A percentile compares a stretch with the other conserved stretches of the same genome.
Evolutionary conservation across 2,888 invertebrate species (phyloP).

Genomic region (Caenorhabditis virilis): DNA sequence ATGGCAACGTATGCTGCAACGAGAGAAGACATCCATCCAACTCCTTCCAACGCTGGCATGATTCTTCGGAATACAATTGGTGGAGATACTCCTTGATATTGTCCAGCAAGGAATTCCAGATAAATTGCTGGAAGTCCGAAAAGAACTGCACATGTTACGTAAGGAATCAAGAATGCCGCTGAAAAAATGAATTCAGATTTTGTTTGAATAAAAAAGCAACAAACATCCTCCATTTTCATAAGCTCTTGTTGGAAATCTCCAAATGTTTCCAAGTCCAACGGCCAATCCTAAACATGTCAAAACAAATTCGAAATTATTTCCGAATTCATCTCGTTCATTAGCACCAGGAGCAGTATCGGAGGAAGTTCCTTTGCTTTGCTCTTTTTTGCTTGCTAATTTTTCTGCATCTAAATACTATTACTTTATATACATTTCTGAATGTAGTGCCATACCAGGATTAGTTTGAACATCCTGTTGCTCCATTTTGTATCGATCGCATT

Average conservation of each 20-base stretch:
- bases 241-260: constrained; percentile 16
- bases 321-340: constrained; percentile 12
- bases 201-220: too few relatives aligned
- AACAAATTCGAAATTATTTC: constrained; percentile 53
- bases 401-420: too few relatives aligned
- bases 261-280: constrained; percentile 62
- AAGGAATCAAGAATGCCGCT: constrained; percentile 69
- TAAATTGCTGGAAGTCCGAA: constrained; percentile 68
- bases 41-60: constrained; percentile 67
- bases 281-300: constrained; percentile 60
- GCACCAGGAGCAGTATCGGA: too few relatives aligned
- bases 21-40: constrained; percentile 88
- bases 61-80: constrained; percentile 15
- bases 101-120: constrained; percentile 68
- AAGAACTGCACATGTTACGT: constrained; percentile 66
- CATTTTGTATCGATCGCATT: too few relatives aligned
- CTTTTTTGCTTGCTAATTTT: too few relatives aligned
- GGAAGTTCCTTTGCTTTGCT: too few relatives aligned
- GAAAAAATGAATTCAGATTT: too few relatives aligned
- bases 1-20: constrained; percentile 78
- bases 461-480: too few relatives aligned
- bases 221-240: constrained; percentile 49
- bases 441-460: too few relatives aligned
- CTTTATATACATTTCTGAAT: too few relatives aligned
- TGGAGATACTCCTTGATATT: constrained; percentile 36